Conservation (phyloP, 2,113 vertebrate genomes). For the Petrocephalus microphthalmus region DNA sequence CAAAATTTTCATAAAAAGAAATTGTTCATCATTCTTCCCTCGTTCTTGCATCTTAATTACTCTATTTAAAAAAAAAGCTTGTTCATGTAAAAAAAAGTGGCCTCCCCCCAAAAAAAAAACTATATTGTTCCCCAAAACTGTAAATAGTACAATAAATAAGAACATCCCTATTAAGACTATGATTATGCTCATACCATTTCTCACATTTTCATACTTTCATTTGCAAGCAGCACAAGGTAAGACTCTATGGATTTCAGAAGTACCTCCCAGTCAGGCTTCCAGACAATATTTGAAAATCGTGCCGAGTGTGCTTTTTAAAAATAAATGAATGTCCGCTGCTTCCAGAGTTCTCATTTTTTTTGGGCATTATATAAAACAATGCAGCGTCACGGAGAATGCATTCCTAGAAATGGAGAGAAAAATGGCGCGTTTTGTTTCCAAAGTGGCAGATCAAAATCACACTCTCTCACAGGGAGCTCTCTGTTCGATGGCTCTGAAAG, state of each 20-base stretch:
- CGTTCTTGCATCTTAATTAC: neutral
- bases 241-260: slow-evolving; percentile 49
- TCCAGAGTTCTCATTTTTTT: slow-evolving; percentile 19
- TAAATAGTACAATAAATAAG: neutral
- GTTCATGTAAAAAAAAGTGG: neutral
- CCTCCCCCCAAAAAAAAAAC: neutral
- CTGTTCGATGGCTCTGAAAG: neutral
- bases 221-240: slow-evolving; percentile 54
- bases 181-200: slow-evolving; percentile 37
- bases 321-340: slow-evolving; percentile 34
- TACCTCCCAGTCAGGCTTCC: slow-evolving; percentile 44
- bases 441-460: neutral
- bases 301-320: slow-evolving; percentile 50
- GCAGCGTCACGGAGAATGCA: slow-evolving; percentile 13
- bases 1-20: neutral
- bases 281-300: slow-evolving; percentile 50
- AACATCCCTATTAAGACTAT: slow-evolving; percentile 1
- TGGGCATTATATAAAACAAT: neutral
- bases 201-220: slow-evolving; percentile 26
- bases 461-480: neutral
- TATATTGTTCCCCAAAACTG: neutral
- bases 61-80: neutral
- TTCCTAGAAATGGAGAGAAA: neutral
- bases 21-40: neutral
- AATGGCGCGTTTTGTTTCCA: slow-evolving; percentile 1